Evolutionary conservation across 2,888 invertebrate genomes (phyloP).

Genomic region (Drosophila antonietae): DNA sequence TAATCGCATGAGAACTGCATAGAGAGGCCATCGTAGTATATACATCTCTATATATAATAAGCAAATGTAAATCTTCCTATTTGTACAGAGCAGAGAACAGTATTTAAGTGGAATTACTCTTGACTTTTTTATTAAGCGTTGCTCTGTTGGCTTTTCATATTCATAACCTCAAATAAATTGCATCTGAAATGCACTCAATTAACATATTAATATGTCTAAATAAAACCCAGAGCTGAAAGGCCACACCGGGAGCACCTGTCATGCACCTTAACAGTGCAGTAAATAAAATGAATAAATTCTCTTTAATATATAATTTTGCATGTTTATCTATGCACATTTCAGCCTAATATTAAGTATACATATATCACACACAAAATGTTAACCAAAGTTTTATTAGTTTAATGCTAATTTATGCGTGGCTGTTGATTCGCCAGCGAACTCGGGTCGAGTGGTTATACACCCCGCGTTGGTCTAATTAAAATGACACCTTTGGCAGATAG

Average conservation of each 20-base stretch:
- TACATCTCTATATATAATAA: too few relatives aligned
- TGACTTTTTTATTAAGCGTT: not conserved
- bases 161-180: not conserved
- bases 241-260: slow-evolving; percentile 7
- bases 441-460: slow-evolving; percentile 3
- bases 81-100: not conserved
- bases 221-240: not conserved
- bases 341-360: slow-evolving; percentile 23
- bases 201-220: not conserved
- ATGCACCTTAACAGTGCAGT: not conserved
- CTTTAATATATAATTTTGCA: not conserved
- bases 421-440: slow-evolving; percentile 29
- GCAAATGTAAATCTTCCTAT: not conserved
- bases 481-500: slow-evolving; percentile 66
- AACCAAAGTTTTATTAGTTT: slow-evolving; percentile 14
- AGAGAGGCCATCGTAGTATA: not conserved
- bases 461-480: slow-evolving; percentile 68
- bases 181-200: not conserved
- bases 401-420: slow-evolving; percentile 43
- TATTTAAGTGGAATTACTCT: not conserved
- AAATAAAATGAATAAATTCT: not conserved
- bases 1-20: not conserved
- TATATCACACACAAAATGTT: slow-evolving; percentile 9
- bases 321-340: slow-evolving; percentile 6
- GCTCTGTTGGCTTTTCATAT: not conserved